These are phyloP conservation scores for Calosoma granatense DNA, from an alignment of 1,140 invertebrate species.

Conservation along the genomic window DNA sequence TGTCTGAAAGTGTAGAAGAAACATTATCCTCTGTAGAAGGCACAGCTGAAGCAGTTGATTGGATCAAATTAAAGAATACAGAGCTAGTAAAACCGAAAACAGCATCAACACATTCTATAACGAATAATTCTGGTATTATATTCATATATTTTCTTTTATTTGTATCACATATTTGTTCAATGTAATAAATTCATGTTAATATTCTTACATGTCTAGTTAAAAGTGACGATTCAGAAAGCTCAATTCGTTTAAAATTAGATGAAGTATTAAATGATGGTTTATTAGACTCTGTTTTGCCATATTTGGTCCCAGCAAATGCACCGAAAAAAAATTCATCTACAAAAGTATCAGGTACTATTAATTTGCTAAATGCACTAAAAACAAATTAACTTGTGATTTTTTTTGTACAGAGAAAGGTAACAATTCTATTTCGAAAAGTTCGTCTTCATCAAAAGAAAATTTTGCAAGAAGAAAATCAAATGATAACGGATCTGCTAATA, in stretches of 20 bases:
- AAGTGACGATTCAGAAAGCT: slow-evolving; percentile 27
- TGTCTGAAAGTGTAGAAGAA: slow-evolving; percentile 49
- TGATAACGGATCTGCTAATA: slow-evolving; percentile 13
- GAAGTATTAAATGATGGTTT: slow-evolving; percentile 66
- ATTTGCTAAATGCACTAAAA: background rate
- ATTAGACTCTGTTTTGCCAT: slow-evolving; percentile 64
- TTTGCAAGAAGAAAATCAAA: slow-evolving; percentile 17
- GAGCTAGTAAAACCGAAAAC: slow-evolving; percentile 25
- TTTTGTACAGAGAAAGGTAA: background rate
- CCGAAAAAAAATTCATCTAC: slow-evolving; percentile 13
- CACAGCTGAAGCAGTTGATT: slow-evolving; percentile 46
- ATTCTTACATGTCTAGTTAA: slow-evolving; percentile 6
- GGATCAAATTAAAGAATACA: slow-evolving; percentile 44
- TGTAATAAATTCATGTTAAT: slow-evolving; percentile 12
- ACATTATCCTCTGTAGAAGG: slow-evolving; percentile 40
- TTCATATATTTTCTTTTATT: background rate
- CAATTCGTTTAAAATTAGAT: slow-evolving; percentile 41
- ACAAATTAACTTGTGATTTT: background rate
- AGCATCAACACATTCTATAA: slow-evolving; percentile 18
- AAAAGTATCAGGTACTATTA: slow-evolving; percentile 13
- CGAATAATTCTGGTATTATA: slow-evolving; percentile 15
- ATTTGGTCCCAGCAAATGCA: slow-evolving; percentile 44
- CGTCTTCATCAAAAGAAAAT: slow-evolving; percentile 8
- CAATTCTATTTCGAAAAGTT: background rate
- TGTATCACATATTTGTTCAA: slow-evolving; percentile 11